phyloP scores from a whole-genome alignment of 2,888 invertebrate genomes.

The Drosophila dives region DNA sequence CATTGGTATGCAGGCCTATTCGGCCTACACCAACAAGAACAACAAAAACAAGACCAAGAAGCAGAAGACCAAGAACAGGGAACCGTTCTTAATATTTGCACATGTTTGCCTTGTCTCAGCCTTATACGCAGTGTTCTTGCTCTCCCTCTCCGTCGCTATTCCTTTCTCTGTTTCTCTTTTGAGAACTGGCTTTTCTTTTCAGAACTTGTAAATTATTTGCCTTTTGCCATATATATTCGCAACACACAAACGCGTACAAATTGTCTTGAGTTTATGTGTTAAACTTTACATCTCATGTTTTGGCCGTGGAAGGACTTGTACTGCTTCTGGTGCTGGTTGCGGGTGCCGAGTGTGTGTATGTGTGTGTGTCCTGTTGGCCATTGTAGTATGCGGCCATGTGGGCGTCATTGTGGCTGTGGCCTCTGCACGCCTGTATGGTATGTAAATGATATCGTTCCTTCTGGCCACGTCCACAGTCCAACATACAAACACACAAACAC shows the following conservation, averaged over 20 bases:
- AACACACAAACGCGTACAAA: conserved; percentile 78
- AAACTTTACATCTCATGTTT: conserved; percentile 78
- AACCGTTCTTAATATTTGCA: conserved; percentile 66
- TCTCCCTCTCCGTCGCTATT: conserved; percentile 1
- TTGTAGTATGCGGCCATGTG: conserved; percentile 63
- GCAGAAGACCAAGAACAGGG: conserved; percentile 39
- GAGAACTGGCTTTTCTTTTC: conserved; percentile 67
- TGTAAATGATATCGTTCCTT: conserved; percentile 81
- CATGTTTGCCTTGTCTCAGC: conserved; percentile 47
- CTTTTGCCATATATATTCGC: conserved; percentile 80
- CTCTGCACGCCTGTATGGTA: conserved; percentile 66
- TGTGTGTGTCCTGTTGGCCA: conserved; percentile 42
- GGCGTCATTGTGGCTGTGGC: conserved; percentile 67
- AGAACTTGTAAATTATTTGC: conserved; percentile 82
- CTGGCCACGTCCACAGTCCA: conserved; percentile 45
- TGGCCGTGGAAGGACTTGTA: conserved; percentile 54
- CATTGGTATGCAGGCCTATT: conserved; percentile 38
- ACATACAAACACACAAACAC: conserved; percentile 18
- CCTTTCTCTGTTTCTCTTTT: conserved; percentile 10
- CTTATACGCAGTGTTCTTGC: neutral
- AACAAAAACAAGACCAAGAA: conserved; percentile 5
- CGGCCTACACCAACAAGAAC: conserved; percentile 48
- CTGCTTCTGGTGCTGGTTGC: conserved; percentile 26
- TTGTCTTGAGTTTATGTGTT: conserved; percentile 81
- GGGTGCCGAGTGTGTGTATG: neutral